A percentile compares a stretch with the other conserved stretches of the same genome.
phyloP scores from a whole-genome alignment of 2,888 invertebrate species.

The Nomada flava region DNA sequence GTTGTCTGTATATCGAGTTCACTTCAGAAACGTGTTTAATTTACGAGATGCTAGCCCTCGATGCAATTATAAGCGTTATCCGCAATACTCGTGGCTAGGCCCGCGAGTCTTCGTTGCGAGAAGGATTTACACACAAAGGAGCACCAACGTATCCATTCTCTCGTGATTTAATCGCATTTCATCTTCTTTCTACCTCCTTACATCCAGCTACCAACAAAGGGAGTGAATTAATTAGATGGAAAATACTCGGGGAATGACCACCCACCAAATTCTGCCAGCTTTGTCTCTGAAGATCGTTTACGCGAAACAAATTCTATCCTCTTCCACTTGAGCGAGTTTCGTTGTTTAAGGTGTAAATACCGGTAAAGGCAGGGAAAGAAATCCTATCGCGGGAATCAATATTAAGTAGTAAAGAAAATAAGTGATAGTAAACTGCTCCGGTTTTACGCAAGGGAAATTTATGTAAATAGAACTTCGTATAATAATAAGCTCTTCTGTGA shows the following conservation, averaged over 20 bases:
- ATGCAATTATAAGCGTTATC: slow-evolving; percentile 60
- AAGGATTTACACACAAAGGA: slow-evolving; percentile 61
- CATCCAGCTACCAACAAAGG: slow-evolving; percentile 22
- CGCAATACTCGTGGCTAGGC: slow-evolving; percentile 37
- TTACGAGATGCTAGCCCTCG: slow-evolving; percentile 47
- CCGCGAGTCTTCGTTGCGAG: slow-evolving; percentile 47
- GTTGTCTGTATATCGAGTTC: too few relatives aligned
- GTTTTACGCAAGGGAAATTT: neutral
- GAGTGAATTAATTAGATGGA: slow-evolving; percentile 48
- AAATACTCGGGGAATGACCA: slow-evolving; percentile 22
- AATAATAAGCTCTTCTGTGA: too few relatives aligned
- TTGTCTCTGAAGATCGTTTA: neutral
- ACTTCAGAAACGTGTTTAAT: slow-evolving; percentile 63
- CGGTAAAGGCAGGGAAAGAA: neutral
- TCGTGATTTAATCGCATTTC: slow-evolving; percentile 19
- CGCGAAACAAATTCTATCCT: neutral
- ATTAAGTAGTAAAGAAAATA: too few relatives aligned
- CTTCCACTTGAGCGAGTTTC: neutral
- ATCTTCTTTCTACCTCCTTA: slow-evolving; percentile 30
- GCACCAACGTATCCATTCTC: slow-evolving; percentile 62
- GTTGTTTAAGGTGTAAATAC: neutral
- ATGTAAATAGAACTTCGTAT: too few relatives aligned
- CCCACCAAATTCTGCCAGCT: slow-evolving; percentile 9
- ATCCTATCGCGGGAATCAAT: neutral
- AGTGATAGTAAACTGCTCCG: too few relatives aligned